These are phyloP conservation scores for Leguminivora glycinivorella DNA, from an alignment of 1,140 invertebrate species.

Conservation along the genomic window DNA sequence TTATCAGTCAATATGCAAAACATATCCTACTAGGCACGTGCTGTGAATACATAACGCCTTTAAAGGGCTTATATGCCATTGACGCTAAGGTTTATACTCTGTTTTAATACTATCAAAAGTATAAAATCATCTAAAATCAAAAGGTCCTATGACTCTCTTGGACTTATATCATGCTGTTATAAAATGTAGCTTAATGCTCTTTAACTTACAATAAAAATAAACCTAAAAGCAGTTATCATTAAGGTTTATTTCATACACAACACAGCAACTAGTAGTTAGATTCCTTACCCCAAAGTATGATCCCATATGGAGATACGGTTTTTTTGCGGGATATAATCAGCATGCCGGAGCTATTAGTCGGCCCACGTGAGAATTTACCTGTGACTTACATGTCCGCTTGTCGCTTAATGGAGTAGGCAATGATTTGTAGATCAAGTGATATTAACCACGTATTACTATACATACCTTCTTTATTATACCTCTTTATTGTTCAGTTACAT, in stretches of 20 bases:
- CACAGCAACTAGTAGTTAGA: background rate
- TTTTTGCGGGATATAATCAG: background rate
- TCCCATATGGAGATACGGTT: background rate
- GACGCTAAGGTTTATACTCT: background rate
- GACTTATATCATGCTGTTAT: background rate
- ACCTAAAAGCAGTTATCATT: background rate
- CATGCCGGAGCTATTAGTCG: background rate
- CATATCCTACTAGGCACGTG: constrained; percentile 6
- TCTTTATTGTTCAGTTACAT: background rate
- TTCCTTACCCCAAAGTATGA: background rate
- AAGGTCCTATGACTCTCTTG: background rate
- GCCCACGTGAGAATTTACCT: constrained; percentile 4
- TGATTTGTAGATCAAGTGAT: background rate
- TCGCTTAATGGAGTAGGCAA: background rate
- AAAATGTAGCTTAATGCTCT: background rate
- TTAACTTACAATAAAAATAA: background rate
- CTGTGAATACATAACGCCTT: background rate
- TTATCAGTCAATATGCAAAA: constrained; percentile 15
- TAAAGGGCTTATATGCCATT: background rate
- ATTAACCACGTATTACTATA: background rate
- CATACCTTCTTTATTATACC: too few species aligned
- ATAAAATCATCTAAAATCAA: background rate
- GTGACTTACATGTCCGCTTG: background rate
- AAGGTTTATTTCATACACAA: background rate
- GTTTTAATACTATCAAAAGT: background rate